Percentiles rank a stretch among this genome's conserved stretches.
These are phyloP conservation scores for Epicampocera succincta DNA, from an alignment of 2,888 invertebrate genomes.

Conservation along the genomic window DNA sequence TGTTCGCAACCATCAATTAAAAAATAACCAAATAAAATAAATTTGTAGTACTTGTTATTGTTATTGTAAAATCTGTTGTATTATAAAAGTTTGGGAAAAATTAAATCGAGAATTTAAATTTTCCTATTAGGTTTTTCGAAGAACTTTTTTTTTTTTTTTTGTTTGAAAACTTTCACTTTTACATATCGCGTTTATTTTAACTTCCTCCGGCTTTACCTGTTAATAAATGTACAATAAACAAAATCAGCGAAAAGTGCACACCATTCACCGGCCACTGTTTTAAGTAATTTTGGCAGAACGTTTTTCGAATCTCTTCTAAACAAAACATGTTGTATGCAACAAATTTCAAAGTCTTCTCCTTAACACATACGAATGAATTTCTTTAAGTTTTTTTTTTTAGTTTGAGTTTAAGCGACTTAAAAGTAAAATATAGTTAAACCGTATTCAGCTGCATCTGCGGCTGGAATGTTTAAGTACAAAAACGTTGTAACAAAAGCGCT, in stretches of 20 bases:
- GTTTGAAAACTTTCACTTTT: constrained; percentile 37
- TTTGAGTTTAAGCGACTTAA: constrained; percentile 12
- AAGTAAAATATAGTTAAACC: constrained; percentile 46
- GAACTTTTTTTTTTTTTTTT: no score
- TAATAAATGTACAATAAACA: constrained; percentile 34
- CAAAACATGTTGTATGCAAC: constrained; percentile 52
- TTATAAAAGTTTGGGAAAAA: no score
- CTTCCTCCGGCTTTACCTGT: constrained; percentile 51
- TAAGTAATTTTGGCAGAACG: not conserved
- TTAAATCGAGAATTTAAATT: no score
- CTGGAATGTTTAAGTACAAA: constrained; percentile 52
- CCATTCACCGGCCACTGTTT: constrained; percentile 13
- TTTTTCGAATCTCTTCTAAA: constrained; percentile 52
- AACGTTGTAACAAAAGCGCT: constrained; percentile 40
- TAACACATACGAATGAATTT: not conserved
- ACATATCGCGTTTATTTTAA: not conserved
- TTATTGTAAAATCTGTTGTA: no score
- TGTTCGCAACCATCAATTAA: no score
- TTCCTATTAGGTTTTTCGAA: no score
- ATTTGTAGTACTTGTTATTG: no score
- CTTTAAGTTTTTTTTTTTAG: not conserved
- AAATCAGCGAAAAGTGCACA: not conserved
- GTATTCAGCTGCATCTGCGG: constrained; percentile 58
- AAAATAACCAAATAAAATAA: no score
- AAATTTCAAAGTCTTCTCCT: not conserved